phyloP scores from a whole-genome alignment of 2,888 invertebrate species.

The Spialia ferax region DNA sequence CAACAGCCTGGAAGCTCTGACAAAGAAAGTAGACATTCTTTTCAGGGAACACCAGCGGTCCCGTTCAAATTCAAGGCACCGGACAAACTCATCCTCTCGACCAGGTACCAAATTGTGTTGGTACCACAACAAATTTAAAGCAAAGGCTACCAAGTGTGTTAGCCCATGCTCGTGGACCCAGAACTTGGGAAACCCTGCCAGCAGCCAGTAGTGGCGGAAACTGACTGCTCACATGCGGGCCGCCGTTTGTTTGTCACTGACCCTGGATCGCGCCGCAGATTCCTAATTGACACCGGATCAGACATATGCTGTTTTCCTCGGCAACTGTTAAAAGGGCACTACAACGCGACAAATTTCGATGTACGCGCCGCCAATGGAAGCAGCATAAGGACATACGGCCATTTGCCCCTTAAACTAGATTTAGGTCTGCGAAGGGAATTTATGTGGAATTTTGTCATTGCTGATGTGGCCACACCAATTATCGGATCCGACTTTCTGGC shows the following conservation, averaged over 20 bases:
- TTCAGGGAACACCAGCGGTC: too few relatives aligned
- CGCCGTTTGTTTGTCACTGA: background rate
- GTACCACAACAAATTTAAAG: background rate
- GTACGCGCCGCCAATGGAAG: background rate
- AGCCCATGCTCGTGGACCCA: background rate
- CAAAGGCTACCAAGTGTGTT: background rate
- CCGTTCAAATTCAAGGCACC: too few relatives aligned
- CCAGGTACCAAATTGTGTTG: background rate
- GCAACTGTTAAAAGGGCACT: background rate
- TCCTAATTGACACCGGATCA: background rate
- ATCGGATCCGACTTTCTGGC: too few relatives aligned
- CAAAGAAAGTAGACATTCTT: too few relatives aligned
- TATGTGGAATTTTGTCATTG: too few relatives aligned
- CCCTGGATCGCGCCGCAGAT: background rate
- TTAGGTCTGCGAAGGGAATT: too few relatives aligned
- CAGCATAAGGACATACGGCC: too few relatives aligned
- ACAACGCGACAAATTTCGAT: background rate
- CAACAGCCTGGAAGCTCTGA: too few relatives aligned
- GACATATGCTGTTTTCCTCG: background rate
- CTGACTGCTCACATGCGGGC: slow-evolving; percentile 1
- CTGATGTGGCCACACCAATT: too few relatives aligned
- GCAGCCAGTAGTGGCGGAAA: background rate
- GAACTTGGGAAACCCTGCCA: background rate
- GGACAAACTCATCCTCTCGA: too few relatives aligned
- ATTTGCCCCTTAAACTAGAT: too few relatives aligned